Conservation (phyloP, 2,113 vertebrate species). For the Corythornis cristatus region DNA sequence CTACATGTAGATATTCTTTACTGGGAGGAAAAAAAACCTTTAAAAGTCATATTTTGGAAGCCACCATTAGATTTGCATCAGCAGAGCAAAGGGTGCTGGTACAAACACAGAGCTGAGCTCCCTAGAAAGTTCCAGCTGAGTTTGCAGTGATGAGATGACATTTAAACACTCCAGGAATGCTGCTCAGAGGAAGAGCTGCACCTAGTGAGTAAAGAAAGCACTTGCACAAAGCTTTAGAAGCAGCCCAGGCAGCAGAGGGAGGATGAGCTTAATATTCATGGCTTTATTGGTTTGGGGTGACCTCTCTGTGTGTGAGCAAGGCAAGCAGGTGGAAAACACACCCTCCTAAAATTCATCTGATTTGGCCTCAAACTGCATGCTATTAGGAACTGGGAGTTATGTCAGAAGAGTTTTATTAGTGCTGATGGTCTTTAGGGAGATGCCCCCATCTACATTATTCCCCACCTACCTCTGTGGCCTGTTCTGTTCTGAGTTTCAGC, state of each 20-base stretch:
- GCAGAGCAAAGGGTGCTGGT: background rate
- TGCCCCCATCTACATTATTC: background rate
- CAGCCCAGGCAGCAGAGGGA: background rate
- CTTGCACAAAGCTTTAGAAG: background rate
- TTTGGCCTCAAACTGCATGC: fast-evolving
- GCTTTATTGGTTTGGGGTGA: background rate
- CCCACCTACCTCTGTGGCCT: background rate
- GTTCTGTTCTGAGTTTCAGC: background rate
- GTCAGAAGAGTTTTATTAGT: background rate
- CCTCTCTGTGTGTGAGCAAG: background rate
- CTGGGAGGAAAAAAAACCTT: background rate
- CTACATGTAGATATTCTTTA: fast-evolving
- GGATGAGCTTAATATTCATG: background rate
- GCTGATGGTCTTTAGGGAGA: background rate
- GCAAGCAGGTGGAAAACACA: background rate
- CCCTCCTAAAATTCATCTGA: background rate
- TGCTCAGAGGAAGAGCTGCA: too few relatives aligned
- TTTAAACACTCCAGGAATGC: background rate
- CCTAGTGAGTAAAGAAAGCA: background rate
- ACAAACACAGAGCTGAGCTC: background rate
- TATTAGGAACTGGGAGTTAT: background rate
- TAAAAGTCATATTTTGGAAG: background rate
- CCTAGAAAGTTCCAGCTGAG: background rate
- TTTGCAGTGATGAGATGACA: background rate
- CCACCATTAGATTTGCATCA: background rate